These are phyloP conservation scores for Polylopha cassiicola DNA, from an alignment of 2,888 invertebrate genomes.

Conservation along the genomic window DNA sequence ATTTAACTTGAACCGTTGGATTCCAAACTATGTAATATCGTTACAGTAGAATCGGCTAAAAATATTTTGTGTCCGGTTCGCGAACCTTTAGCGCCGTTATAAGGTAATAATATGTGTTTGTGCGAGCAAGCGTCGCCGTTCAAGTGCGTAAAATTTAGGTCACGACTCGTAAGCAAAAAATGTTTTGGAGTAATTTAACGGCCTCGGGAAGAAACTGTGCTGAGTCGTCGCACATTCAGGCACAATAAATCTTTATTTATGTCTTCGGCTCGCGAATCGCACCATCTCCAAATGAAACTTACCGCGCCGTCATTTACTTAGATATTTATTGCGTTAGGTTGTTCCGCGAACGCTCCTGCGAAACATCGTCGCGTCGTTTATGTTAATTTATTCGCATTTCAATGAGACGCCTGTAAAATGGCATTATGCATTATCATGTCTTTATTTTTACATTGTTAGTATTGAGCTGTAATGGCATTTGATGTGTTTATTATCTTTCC, in stretches of 20 bases:
- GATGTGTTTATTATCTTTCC: constrained; percentile 28
- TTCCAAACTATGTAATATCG: constrained; percentile 37
- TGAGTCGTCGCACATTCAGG: constrained; percentile 18
- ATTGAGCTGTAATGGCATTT: constrained; percentile 32
- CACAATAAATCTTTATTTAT: constrained; percentile 51
- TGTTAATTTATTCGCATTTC: constrained; percentile 70
- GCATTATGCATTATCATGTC: constrained; percentile 56
- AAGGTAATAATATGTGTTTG: constrained; percentile 6
- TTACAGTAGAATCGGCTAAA: constrained; percentile 24
- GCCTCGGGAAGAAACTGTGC: constrained; percentile 11
- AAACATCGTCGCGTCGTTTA: constrained; percentile 51
- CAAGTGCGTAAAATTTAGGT: constrained; percentile 16
- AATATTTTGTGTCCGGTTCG: constrained; percentile 16
- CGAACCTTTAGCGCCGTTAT: constrained; percentile 17
- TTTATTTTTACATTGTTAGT: constrained; percentile 46
- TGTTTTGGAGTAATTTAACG: constrained; percentile 21
- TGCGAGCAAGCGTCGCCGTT: constrained; percentile 17
- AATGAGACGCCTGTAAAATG: constrained; percentile 59
- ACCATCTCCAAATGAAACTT: constrained; percentile 42
- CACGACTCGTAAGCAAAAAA: constrained; percentile 22
- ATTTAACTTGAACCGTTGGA: constrained; percentile 45
- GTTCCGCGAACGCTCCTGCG: constrained; percentile 43
- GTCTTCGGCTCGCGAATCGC: constrained; percentile 32
- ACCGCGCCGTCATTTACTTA: constrained; percentile 45
- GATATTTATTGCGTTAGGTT: constrained; percentile 55